Conservation (phyloP, 2,888 invertebrate species). For the Achlya flavicornis region DNA sequence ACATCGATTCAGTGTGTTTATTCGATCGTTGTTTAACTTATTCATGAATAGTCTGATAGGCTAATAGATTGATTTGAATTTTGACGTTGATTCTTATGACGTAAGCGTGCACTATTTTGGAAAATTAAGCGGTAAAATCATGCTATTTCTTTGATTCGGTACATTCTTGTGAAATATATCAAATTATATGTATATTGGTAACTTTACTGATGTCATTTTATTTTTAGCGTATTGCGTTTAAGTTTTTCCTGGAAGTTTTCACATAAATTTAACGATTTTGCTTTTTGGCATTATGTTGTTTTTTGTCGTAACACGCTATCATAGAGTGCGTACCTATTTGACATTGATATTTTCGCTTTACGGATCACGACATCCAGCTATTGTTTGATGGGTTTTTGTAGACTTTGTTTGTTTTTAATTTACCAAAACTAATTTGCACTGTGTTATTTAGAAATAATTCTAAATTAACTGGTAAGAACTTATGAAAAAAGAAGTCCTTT, state of each 20-base stretch:
- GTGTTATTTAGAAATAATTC: not conserved
- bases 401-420: not conserved
- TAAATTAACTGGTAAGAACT: not conserved
- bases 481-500: not conserved
- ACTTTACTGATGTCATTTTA: too few species aligned
- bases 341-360: not conserved
- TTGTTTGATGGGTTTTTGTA: conserved; percentile 6
- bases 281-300: not conserved
- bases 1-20: not conserved
- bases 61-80: too few species aligned
- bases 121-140: not conserved
- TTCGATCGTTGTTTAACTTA: not conserved
- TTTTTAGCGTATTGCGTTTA: too few species aligned
- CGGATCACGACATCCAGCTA: not conserved
- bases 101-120: not conserved
- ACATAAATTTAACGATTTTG: not conserved
- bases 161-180: not conserved
- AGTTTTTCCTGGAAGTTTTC: not conserved
- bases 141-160: not conserved
- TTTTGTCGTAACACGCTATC: not conserved
- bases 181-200: not conserved
- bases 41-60: not conserved
- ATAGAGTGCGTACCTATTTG: not conserved
- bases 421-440: not conserved
- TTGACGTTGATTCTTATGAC: not conserved